Evolutionary conservation across 2,888 invertebrate species (phyloP).

Genomic region (Cerastoderma edule): DNA sequence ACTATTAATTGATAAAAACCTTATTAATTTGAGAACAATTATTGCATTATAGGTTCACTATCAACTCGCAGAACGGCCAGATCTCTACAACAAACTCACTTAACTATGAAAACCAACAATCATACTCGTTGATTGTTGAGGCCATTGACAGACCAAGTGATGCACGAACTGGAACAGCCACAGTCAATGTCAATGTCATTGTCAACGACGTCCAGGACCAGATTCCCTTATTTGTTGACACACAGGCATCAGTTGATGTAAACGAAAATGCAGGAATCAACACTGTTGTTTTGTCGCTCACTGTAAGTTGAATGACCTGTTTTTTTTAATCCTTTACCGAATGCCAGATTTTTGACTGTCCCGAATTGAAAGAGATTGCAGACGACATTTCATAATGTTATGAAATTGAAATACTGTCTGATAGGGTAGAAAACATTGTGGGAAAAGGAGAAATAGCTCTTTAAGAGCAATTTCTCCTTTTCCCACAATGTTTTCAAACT

Average conservation of each 20-base stretch:
- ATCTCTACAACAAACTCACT: slow-evolving; percentile 67
- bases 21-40: too few species aligned
- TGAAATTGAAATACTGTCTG: too few species aligned
- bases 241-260: slow-evolving; percentile 63
- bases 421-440: too few species aligned
- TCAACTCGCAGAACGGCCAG: slow-evolving; percentile 69
- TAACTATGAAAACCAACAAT: slow-evolving; percentile 65
- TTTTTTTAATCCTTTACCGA: too few species aligned
- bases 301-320: slow-evolving; percentile 55
- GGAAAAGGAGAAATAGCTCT: too few species aligned
- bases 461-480: too few species aligned
- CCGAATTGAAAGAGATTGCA: too few species aligned
- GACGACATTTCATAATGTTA: too few species aligned
- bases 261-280: slow-evolving; percentile 60
- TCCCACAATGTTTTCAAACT: too few species aligned
- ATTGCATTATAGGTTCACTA: slow-evolving; percentile 62
- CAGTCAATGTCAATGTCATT: slow-evolving; percentile 73
- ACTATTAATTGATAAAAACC: too few species aligned
- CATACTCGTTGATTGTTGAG: slow-evolving; percentile 65
- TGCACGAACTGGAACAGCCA: slow-evolving; percentile 67
- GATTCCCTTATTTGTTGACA: slow-evolving; percentile 74
- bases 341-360: too few species aligned
- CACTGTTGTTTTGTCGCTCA: slow-evolving; percentile 55
- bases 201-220: slow-evolving; percentile 75
- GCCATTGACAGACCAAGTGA: slow-evolving; percentile 67